Conservation (phyloP, 2,797 vertebrate genomes). For the Rhinichthys osculus region DNA sequence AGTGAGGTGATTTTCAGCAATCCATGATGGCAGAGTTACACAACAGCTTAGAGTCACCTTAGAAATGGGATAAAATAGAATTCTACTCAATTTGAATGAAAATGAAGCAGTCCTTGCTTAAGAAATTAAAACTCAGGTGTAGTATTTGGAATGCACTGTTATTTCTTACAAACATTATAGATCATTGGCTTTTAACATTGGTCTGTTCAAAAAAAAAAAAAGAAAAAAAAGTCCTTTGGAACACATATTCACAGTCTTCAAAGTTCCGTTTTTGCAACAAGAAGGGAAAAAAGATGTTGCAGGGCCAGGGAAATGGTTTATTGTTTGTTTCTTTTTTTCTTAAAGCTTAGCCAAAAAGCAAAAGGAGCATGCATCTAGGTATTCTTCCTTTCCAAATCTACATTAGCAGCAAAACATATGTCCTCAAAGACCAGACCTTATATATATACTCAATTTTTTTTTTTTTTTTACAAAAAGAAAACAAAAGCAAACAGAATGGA, state of each 20-base stretch:
- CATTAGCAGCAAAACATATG: constrained; percentile 94
- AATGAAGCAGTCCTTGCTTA: constrained; percentile 81
- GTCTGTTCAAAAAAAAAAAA: constrained; percentile 76
- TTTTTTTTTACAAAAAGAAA: constrained; percentile 75
- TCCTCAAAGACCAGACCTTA: constrained; percentile 88
- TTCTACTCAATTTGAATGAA: constrained; percentile 73
- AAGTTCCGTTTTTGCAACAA: constrained; percentile 97
- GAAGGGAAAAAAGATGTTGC: constrained; percentile 78
- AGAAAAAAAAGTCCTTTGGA: constrained; percentile 85
- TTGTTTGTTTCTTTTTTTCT: constrained; percentile 86
- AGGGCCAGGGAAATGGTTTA: constrained; percentile 87
- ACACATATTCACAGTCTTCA: constrained; percentile 96
- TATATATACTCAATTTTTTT: constrained; percentile 69
- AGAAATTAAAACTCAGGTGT: constrained; percentile 82
- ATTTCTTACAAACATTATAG: constrained; percentile 85
- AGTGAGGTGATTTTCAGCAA: constrained; percentile 76
- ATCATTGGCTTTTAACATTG: constrained; percentile 89
- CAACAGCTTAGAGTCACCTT: constrained; percentile 83
- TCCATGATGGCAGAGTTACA: constrained; percentile 79
- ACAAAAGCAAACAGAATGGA: constrained; percentile 65
- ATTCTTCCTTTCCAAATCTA: constrained; percentile 85
- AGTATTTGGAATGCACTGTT: constrained; percentile 89
- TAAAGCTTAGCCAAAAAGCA: constrained; percentile 90
- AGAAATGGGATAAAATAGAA: constrained; percentile 76
- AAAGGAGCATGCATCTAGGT: constrained; percentile 91